Conservation (phyloP, 2,888 invertebrate genomes). For the Polyommatus iphigenia region DNA sequence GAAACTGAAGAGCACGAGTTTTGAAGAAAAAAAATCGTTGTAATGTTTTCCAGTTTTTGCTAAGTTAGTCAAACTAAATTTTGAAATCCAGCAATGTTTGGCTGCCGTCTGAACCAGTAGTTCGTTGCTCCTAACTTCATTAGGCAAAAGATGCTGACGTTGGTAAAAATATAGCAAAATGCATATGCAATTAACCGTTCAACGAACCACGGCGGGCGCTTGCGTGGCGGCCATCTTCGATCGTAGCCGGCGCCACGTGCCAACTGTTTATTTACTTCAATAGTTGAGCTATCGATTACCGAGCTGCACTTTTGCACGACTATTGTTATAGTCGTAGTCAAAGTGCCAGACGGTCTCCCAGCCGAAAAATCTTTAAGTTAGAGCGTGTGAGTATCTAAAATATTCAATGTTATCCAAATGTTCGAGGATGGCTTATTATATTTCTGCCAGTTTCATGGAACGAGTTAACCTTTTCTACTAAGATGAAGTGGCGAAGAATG, state of each 20-base stretch:
- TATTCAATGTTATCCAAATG: background rate
- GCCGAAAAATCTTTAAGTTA: background rate
- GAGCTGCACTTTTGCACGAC: background rate
- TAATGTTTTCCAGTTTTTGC: background rate
- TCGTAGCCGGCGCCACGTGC: constrained; percentile 46
- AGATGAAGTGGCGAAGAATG: background rate
- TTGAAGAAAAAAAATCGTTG: background rate
- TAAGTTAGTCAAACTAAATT: background rate
- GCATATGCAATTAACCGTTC: constrained; percentile 31
- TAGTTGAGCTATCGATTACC: constrained; percentile 11
- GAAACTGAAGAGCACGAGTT: background rate
- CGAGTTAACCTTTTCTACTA: background rate
- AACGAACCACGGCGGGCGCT: constrained; percentile 41
- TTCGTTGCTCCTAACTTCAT: background rate
- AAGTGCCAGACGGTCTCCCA: background rate
- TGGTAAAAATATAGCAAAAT: constrained; percentile 29
- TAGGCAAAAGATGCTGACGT: constrained; percentile 9
- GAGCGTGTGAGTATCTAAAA: background rate
- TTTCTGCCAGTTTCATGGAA: background rate
- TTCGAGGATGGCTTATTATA: background rate
- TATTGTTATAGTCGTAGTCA: background rate
- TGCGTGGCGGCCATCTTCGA: constrained; percentile 44
- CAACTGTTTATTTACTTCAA: constrained; percentile 57
- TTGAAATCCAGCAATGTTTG: background rate
- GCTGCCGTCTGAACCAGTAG: background rate